Base-by-base conservation (phyloP, 2,888 invertebrate genomes). In the Tenodera sinensis region DNA sequence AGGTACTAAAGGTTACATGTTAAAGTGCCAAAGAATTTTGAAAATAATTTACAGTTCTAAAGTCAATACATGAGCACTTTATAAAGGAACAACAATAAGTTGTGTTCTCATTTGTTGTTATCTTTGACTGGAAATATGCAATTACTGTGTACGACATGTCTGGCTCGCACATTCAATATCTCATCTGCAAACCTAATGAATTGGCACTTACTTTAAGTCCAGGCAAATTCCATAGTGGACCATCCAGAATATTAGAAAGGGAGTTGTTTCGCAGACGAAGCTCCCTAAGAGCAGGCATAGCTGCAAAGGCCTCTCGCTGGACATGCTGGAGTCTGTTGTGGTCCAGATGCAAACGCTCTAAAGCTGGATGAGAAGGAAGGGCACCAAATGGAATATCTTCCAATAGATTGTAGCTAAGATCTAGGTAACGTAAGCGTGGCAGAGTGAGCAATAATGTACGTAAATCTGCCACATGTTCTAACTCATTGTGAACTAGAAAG, bases 141-240 rank as follows among this genome's bases (percentile, higher is more conserved):
- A 34, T 34, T 34, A 34, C 34, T 34, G 34, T 34, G 6, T 8
- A 34, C 4, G 0, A 8, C 34, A 34, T 34, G 7, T 8, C 34
- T 34, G 34, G 4, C 30, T 3, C 4, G 30, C 4, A 4, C 6
- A 8, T 34, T 34, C 34, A 34, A 34, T 34, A 34, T 8, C 34
- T 34, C 8, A 34, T 34, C 8, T 34, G 34, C 34, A 34, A 4
- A 8, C 4, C 4, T 34, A 8, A 34, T 34, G 34, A 34, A 8
- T 34, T 6, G 42, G 12, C 42, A 42, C 85, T 91, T 90, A 93
- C 94, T 94, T 97, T 98, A 6, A 98, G 93, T 12, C 96, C 96
- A 0, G 97, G 97, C 84, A 98, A 93, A 93, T 97, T 97, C 97
- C 97, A 98, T 92, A 97, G 96, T 0, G 97, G 97, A 87, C 96